These are phyloP conservation scores for Hydrophis major DNA, from an alignment of 2,797 vertebrate genomes.

Conservation along the genomic window DNA sequence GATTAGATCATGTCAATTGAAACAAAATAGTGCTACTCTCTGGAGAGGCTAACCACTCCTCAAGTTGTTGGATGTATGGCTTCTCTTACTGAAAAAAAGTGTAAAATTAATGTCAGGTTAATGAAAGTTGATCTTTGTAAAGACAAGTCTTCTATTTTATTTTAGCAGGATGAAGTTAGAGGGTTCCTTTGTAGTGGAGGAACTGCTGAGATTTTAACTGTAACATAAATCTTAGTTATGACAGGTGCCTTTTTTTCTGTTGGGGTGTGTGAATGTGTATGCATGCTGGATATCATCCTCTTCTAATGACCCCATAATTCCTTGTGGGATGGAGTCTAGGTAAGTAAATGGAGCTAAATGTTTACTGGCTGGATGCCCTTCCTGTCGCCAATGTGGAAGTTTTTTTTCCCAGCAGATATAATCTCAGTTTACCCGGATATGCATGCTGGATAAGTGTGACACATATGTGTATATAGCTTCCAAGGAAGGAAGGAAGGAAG, in stretches of 20 bases:
- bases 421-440: too few species aligned
- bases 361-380: too few species aligned
- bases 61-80: not conserved
- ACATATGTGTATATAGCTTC: not conserved
- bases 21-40: not conserved
- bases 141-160: not conserved
- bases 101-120: not conserved
- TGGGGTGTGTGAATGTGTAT: not conserved
- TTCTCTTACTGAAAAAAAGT: not conserved
- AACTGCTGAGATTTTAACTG: conserved; percentile 9
- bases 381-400: too few species aligned
- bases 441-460: not conserved
- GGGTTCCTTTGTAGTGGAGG: not conserved
- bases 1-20: not conserved
- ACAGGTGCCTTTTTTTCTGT: not conserved
- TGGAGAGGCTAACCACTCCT: not conserved
- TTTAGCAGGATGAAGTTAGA: not conserved
- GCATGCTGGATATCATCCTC: not conserved
- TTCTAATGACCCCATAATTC: too few species aligned
- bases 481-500: not conserved
- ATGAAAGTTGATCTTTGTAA: not conserved
- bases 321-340: too few species aligned
- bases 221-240: conserved; percentile 4
- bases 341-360: too few species aligned
- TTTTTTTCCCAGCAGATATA: too few species aligned